These are phyloP conservation scores for Mactra quadrangularis DNA, from an alignment of 1,140 invertebrate genomes.

Conservation along the genomic window DNA sequence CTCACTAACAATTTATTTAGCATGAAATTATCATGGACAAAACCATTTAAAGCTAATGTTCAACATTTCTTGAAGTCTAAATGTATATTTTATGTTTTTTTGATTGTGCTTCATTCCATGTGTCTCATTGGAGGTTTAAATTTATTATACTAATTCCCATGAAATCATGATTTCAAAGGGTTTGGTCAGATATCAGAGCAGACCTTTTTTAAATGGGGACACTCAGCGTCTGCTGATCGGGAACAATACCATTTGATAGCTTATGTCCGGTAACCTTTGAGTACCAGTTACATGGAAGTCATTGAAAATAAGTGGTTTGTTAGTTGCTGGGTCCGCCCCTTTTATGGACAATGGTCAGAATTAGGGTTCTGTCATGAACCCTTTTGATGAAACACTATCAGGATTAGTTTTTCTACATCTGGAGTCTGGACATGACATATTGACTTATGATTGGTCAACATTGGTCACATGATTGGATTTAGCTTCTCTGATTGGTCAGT, in stretches of 20 bases:
- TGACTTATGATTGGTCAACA: slow-evolving; percentile 15
- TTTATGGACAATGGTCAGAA: slow-evolving; percentile 59
- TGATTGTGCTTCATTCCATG: slow-evolving; percentile 36
- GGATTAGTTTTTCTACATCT: slow-evolving; percentile 38
- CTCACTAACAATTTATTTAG: slow-evolving; percentile 25
- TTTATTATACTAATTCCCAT: slow-evolving; percentile 57
- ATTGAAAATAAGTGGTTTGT: slow-evolving; percentile 52
- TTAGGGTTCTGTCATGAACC: slow-evolving; percentile 24
- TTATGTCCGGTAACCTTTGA: slow-evolving; percentile 54
- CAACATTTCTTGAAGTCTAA: slow-evolving; percentile 23
- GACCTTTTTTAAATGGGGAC: slow-evolving; percentile 35
- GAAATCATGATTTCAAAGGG: slow-evolving; percentile 54
- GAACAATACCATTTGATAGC: slow-evolving; percentile 44
- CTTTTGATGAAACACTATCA: slow-evolving; percentile 44
- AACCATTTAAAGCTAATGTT: slow-evolving; percentile 56
- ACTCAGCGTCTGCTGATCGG: slow-evolving; percentile 18
- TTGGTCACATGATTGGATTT: slow-evolving; percentile 24
- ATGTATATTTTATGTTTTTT: slow-evolving; percentile 62
- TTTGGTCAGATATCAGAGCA: slow-evolving; percentile 39
- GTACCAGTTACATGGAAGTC: slow-evolving; percentile 36
- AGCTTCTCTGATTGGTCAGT: slow-evolving; percentile 11
- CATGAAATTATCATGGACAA: slow-evolving; percentile 51
- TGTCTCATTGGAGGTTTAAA: slow-evolving; percentile 32
- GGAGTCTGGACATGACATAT: slow-evolving; percentile 15
- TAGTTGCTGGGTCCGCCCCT: slow-evolving; percentile 16